Conservation (phyloP, 2,113 vertebrate species). For the Albula glossodonta region DNA sequence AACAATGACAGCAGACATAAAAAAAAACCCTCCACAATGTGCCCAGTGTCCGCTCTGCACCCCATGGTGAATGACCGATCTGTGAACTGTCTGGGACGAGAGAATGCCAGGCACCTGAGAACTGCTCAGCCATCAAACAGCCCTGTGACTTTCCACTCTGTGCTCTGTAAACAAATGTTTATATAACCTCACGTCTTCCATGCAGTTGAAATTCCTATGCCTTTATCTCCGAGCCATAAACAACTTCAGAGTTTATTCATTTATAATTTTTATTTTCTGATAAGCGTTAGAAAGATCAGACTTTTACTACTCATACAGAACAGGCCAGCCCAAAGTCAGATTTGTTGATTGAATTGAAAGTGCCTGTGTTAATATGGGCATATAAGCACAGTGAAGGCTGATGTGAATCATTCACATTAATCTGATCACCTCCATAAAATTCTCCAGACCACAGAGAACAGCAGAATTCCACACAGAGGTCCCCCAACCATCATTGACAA, state of each 20-base stretch:
- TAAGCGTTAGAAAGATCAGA: not conserved
- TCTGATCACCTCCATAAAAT: not conserved
- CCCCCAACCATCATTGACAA: too few species aligned
- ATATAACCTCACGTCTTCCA: not conserved
- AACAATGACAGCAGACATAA: not conserved
- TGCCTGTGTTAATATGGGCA: not conserved
- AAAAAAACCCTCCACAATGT: not conserved
- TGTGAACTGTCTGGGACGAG: not conserved
- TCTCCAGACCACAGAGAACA: too few species aligned
- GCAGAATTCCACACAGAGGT: too few species aligned
- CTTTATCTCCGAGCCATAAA: not conserved
- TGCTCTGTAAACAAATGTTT: not conserved
- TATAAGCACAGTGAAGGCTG: not conserved
- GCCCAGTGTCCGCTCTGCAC: not conserved
- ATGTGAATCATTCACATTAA: not conserved
- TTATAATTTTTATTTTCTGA: not conserved
- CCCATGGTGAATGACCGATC: not conserved
- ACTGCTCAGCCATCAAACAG: too few species aligned
- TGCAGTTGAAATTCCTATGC: not conserved
- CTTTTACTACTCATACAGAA: too few species aligned
- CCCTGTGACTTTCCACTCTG: not conserved
- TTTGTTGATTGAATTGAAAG: not conserved
- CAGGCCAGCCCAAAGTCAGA: too few species aligned
- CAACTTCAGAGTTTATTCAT: conserved; percentile 3
- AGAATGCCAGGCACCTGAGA: not conserved